Conservation (phyloP, 2,888 invertebrate genomes). For the Hypolimnas misippus region DNA sequence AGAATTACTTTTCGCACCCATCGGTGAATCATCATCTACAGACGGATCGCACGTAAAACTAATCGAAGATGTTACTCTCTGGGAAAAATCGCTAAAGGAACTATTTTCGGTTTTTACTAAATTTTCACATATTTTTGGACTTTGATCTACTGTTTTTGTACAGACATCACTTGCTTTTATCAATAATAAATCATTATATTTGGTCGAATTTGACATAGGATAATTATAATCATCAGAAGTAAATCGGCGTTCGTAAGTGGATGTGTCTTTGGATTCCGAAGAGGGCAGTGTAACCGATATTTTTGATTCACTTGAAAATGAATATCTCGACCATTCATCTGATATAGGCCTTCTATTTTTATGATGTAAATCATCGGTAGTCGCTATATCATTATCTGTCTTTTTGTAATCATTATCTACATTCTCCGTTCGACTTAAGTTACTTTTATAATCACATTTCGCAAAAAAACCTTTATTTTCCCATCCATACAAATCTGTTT, state of each 20-base stretch:
- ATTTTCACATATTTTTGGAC: constrained; percentile 70
- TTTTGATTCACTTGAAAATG: constrained; percentile 71
- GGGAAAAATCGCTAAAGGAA: constrained; percentile 80
- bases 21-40: constrained; percentile 75
- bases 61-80: constrained; percentile 79
- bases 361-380: constrained; percentile 25
- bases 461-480: constrained; percentile 80
- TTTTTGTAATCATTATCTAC: constrained; percentile 54
- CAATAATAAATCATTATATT: constrained; percentile 73
- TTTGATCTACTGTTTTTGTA: constrained; percentile 69
- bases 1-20: constrained; percentile 78
- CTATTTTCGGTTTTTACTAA: constrained; percentile 73
- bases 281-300: constrained; percentile 65
- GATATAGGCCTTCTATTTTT: constrained; percentile 52
- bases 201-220: constrained; percentile 69
- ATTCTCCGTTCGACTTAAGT: constrained; percentile 22
- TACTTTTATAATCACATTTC: constrained; percentile 63
- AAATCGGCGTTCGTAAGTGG: constrained; percentile 61
- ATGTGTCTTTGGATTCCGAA: constrained; percentile 65
- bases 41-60: constrained; percentile 81
- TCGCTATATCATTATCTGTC: constrained; percentile 53
- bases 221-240: constrained; percentile 70
- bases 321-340: constrained; percentile 66
- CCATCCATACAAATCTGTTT: constrained; percentile 80
- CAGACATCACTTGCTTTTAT: constrained; percentile 74